phyloP scores from a whole-genome alignment of 2,888 invertebrate species.

The Drosophila imparisetae region DNA sequence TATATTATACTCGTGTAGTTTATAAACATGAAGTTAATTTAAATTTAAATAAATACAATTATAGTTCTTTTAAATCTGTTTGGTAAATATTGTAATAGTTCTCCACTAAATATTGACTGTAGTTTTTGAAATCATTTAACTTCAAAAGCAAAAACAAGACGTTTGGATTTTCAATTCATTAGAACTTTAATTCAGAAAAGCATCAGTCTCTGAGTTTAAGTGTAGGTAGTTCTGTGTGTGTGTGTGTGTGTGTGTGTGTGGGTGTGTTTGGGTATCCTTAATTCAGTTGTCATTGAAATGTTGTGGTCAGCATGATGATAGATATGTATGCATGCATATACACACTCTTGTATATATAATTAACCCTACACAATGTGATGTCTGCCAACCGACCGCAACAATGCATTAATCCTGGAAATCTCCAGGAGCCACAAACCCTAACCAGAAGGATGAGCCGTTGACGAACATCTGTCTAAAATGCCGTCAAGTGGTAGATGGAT shows the following conservation, averaged over 20 bases:
- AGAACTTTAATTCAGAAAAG: background rate
- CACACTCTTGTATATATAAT: constrained; percentile 53
- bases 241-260: background rate
- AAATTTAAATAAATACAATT: background rate
- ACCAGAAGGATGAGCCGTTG: constrained; percentile 29
- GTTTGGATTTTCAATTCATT: background rate
- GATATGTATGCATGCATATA: constrained; percentile 10
- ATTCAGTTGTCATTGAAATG: constrained; percentile 62
- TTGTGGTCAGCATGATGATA: constrained; percentile 51
- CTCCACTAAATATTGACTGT: background rate
- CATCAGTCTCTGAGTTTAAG: background rate
- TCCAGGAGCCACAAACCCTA: constrained; percentile 11
- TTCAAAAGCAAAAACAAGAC: background rate
- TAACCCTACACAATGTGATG: constrained; percentile 64
- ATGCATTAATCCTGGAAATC: constrained; percentile 65
- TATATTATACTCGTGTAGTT: background rate
- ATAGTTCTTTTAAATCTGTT: background rate
- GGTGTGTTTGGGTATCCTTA: constrained; percentile 20
- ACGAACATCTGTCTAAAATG: constrained; percentile 37
- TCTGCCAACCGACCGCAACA: constrained; percentile 60
- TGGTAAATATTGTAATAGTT: background rate
- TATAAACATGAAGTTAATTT: background rate
- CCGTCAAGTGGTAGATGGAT: background rate
- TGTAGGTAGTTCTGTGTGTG: background rate
- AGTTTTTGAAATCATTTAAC: background rate